phyloP scores from a whole-genome alignment of 2,113 vertebrate genomes.

The Mus musculus region DNA sequence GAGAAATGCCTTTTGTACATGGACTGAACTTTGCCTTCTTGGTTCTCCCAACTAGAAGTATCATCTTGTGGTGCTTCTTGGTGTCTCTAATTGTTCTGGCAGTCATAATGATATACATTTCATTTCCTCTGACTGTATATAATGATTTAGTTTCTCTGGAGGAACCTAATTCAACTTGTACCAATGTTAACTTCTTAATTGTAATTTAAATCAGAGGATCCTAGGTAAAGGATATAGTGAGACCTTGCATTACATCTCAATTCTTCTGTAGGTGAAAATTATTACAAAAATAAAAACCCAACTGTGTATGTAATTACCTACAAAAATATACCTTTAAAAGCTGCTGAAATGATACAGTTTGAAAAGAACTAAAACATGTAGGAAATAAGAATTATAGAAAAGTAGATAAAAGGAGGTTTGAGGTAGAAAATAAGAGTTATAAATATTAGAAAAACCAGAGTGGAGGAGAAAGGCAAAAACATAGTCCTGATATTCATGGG shows the following conservation, averaged over 20 bases:
- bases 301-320: neutral
- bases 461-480: too few relatives aligned
- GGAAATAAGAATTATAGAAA: slow-evolving; percentile 31
- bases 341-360: neutral
- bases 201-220: neutral
- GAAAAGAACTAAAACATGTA: neutral
- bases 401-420: neutral
- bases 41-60: neutral
- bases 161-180: neutral
- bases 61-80: neutral
- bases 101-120: neutral
- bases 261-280: slow-evolving; percentile 12
- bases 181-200: slow-evolving; percentile 23
- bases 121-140: neutral
- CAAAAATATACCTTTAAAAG: neutral
- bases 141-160: neutral
- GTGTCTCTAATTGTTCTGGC: neutral
- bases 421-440: slow-evolving; percentile 1
- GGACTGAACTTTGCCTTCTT: neutral
- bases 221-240: neutral
- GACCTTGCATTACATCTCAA: neutral
- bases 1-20: neutral
- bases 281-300: slow-evolving; percentile 32
- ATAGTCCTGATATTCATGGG: too few relatives aligned
- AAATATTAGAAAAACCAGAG: neutral